Evolutionary conservation across 2,888 invertebrate genomes (phyloP).

Genomic region (Archips crataeganus): DNA sequence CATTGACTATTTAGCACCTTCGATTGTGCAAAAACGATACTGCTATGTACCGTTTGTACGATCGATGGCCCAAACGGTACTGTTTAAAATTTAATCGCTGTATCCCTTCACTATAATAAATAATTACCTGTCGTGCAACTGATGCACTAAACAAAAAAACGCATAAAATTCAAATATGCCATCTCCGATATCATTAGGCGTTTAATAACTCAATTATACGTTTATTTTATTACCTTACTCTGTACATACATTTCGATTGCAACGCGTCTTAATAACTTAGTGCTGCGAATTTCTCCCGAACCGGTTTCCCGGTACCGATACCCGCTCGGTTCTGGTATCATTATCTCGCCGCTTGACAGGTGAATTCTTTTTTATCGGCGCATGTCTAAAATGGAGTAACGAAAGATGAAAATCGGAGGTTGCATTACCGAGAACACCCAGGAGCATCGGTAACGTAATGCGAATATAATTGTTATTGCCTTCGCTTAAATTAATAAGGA

Average conservation of each 20-base stretch:
- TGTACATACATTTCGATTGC: constrained; percentile 48
- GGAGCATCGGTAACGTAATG: constrained; percentile 2
- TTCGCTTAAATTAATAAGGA: not conserved
- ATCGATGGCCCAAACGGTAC: too few relatives aligned
- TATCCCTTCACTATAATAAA: not conserved
- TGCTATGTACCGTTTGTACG: too few relatives aligned
- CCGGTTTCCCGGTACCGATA: constrained; percentile 47
- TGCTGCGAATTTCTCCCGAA: constrained; percentile 54
- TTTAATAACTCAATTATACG: constrained; percentile 14
- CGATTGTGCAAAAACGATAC: too few relatives aligned
- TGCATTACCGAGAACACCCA: constrained; percentile 24
- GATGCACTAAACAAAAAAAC: not conserved
- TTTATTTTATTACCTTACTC: constrained; percentile 47
- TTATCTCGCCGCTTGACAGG: constrained; percentile 57
- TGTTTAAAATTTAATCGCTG: too few relatives aligned
- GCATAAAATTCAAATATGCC: constrained; percentile 10
- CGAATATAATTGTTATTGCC: constrained; percentile 30
- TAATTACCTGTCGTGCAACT: not conserved
- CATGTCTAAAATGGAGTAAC: constrained; percentile 43
- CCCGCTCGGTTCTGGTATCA: constrained; percentile 48
- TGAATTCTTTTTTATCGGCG: constrained; percentile 59
- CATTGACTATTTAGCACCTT: too few relatives aligned
- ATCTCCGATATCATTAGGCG: constrained; percentile 1
- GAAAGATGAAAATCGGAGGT: constrained; percentile 23
- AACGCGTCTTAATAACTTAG: constrained; percentile 56